Evolutionary conservation across 2,888 invertebrate genomes (phyloP).

Genomic region (Dryococelus australis): DNA sequence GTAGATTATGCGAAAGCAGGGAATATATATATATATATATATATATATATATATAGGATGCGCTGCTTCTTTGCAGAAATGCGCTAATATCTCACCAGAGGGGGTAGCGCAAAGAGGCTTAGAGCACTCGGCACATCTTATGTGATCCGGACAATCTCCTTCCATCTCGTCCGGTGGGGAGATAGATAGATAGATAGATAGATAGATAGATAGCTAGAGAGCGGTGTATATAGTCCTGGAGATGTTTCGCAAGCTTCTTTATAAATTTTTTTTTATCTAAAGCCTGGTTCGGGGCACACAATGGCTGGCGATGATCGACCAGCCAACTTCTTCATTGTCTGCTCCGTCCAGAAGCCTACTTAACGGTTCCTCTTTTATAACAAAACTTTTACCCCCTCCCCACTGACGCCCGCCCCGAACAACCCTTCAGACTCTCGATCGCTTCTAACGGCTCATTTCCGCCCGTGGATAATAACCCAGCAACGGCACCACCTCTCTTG

Average conservation of each 20-base stretch:
- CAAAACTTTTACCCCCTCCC: neutral
- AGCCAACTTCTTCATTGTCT: neutral
- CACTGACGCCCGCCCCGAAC: neutral
- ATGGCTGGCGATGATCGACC: neutral
- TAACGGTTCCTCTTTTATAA: neutral
- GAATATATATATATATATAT: too few species aligned
- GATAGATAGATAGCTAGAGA: too few species aligned
- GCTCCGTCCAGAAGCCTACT: neutral
- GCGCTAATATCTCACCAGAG: neutral
- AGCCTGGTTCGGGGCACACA: neutral
- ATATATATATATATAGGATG: too few species aligned
- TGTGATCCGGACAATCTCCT: neutral
- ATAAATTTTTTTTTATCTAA: neutral
- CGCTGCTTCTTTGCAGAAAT: neutral
- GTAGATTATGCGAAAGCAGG: too few species aligned
- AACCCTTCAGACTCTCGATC: neutral
- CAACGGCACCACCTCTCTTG: neutral
- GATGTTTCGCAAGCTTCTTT: neutral
- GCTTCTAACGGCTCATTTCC: neutral
- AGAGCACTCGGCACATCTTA: neutral
- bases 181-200: too few species aligned
- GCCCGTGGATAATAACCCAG: neutral
- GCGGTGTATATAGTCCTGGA: neutral
- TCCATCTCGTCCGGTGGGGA: neutral
- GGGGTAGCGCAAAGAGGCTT: slow-evolving; percentile 16